phyloP scores from a whole-genome alignment of 2,797 vertebrate genomes.

The Microhierax caerulescens region DNA sequence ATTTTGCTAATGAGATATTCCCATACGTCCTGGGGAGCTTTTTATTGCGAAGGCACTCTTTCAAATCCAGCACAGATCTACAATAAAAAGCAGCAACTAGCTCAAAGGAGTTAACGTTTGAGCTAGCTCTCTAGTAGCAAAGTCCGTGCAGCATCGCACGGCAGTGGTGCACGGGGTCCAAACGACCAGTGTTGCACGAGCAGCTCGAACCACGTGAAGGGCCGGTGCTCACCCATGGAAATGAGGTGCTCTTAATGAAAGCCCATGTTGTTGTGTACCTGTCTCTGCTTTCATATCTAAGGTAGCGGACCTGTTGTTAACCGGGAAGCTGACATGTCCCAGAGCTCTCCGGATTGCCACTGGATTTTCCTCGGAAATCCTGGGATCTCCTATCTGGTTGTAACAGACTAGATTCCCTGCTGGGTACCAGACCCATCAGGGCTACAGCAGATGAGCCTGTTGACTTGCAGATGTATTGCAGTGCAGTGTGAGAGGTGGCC shows the following conservation, averaged over 20 bases:
- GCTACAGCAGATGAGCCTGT: neutral
- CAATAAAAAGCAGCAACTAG: neutral
- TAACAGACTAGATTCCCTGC: neutral
- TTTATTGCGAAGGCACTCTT: constrained; percentile 24
- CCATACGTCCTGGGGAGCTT: constrained; percentile 15
- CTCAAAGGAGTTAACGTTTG: neutral
- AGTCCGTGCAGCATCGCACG: neutral
- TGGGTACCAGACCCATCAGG: neutral
- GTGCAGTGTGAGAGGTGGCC: neutral
- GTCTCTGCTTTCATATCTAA: neutral
- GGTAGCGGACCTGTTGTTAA: neutral
- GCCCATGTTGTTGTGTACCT: rapidly evolving
- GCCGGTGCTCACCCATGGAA: neutral
- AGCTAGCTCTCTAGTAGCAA: neutral
- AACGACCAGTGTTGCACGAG: neutral
- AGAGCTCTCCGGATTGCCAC: neutral
- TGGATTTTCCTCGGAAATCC: neutral
- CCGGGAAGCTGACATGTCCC: neutral
- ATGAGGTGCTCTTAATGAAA: neutral
- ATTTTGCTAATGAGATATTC: constrained; percentile 59
- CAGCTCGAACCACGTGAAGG: rapidly evolving
- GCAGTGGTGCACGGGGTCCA: neutral
- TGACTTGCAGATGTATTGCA: neutral
- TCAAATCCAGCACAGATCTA: constrained; percentile 19
- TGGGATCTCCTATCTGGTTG: neutral